phyloP scores from a whole-genome alignment of 1,140 invertebrate species.

The Phenacoccus solenopsis region DNA sequence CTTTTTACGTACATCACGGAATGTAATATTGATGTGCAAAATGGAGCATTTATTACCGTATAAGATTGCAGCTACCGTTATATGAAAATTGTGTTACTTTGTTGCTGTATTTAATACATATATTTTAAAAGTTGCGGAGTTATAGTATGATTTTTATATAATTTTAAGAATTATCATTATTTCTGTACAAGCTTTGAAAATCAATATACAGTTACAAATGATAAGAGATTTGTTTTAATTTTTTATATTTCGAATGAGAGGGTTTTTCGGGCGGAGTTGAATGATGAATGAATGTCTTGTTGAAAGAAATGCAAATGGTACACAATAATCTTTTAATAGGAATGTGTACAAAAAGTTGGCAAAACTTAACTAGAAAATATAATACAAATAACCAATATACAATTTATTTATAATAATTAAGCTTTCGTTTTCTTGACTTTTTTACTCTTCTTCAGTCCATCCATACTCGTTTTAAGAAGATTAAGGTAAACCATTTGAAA shows the following conservation, averaged over 20 bases:
- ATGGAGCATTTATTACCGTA: background rate
- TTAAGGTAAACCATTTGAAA: slow-evolving; percentile 73
- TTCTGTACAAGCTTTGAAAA: background rate
- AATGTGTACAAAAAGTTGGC: no score
- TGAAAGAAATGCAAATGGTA: no score
- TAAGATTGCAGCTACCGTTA: background rate
- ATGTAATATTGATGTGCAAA: background rate
- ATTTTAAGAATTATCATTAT: background rate
- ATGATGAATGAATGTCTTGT: no score
- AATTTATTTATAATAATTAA: no score
- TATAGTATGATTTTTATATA: background rate
- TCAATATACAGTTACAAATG: background rate
- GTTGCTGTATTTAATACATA: background rate
- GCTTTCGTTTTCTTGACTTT: slow-evolving; percentile 44
- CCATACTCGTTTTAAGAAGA: slow-evolving; percentile 70
- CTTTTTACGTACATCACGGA: slow-evolving; percentile 1
- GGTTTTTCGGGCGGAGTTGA: background rate
- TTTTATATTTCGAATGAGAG: background rate
- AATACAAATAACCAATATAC: background rate
- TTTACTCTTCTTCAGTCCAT: slow-evolving; percentile 72
- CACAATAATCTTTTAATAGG: no score
- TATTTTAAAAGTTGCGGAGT: background rate
- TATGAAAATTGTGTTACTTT: background rate
- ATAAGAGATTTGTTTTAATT: background rate
- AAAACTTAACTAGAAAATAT: no score